A percentile compares a stretch with the other conserved stretches of the same genome.
Evolutionary conservation across 2,113 vertebrate genomes (phyloP).

Genomic region (Okapia johnstoni): DNA sequence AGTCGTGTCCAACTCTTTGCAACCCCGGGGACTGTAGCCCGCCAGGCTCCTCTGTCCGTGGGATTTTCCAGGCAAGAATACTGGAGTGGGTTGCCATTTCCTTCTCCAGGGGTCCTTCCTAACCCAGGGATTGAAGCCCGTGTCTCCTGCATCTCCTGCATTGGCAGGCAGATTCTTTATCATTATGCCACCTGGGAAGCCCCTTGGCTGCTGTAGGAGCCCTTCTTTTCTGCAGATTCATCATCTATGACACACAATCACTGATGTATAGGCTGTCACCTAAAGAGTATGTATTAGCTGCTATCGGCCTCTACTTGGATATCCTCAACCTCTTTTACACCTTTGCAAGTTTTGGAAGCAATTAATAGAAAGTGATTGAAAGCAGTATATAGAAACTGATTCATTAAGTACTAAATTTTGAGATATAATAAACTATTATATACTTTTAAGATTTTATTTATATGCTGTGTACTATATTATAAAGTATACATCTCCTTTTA

Average conservation of each 20-base stretch:
- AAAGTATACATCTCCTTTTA: not conserved
- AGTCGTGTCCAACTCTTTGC: not conserved
- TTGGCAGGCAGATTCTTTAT: not conserved
- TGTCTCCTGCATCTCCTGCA: not conserved
- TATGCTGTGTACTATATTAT: not conserved
- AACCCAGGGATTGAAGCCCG: not conserved
- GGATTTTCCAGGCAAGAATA: not conserved
- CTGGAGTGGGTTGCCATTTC: not conserved
- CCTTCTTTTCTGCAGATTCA: conserved; percentile 95
- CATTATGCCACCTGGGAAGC: not conserved
- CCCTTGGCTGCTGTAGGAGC: conserved; percentile 80
- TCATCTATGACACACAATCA: conserved; percentile 93
- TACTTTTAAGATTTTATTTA: conserved; percentile 33
- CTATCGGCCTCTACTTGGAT: conserved; percentile 95
- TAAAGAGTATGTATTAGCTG: conserved; percentile 93
- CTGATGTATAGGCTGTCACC: conserved; percentile 95
- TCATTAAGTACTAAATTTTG: conserved; percentile 12
- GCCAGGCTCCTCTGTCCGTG: not conserved
- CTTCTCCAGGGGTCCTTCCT: not conserved
- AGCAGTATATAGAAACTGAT: not conserved
- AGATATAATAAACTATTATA: not conserved
- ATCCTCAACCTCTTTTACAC: conserved; percentile 94
- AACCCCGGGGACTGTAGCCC: not conserved
- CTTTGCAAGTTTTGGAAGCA: conserved; percentile 89
- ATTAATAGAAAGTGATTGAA: conserved; percentile 90